Evolutionary conservation across 1,140 invertebrate species (phyloP).

Genomic region (Propsilocerus akamusi): DNA sequence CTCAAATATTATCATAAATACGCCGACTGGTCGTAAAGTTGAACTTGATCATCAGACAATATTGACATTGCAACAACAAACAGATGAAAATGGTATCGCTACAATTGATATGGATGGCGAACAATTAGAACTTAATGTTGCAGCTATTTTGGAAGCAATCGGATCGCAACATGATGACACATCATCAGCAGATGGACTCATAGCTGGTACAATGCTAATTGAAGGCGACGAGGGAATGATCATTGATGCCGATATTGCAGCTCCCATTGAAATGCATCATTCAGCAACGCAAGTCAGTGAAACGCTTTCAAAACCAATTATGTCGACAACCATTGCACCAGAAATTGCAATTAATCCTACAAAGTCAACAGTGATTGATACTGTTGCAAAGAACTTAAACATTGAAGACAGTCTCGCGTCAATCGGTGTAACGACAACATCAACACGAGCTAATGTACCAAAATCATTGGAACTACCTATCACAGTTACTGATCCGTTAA

Average conservation of each 20-base stretch:
- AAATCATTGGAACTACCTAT: conserved; percentile 46
- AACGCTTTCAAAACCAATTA: not conserved
- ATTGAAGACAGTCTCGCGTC: conserved; percentile 32
- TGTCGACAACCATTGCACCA: not conserved
- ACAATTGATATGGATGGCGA: not conserved
- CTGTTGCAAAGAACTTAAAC: conserved; percentile 15
- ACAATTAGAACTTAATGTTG: not conserved
- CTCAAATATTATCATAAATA: not conserved
- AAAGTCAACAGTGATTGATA: not conserved
- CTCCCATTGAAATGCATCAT: not conserved
- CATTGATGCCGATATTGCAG: not conserved
- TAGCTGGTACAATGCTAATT: not conserved
- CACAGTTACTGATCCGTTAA: conserved; percentile 44
- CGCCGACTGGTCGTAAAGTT: not conserved
- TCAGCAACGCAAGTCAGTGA: not conserved
- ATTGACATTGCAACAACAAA: not conserved
- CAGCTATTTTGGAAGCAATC: not conserved
- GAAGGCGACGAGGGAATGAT: not conserved
- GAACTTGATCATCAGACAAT: not conserved
- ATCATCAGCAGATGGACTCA: not conserved
- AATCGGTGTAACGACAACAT: conserved; percentile 29
- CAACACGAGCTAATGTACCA: conserved; percentile 24
- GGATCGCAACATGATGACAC: not conserved
- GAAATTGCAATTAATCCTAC: not conserved
- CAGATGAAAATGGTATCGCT: not conserved